Conservation (phyloP, 2,113 vertebrate genomes). For the Rhabdornis inornatus region DNA sequence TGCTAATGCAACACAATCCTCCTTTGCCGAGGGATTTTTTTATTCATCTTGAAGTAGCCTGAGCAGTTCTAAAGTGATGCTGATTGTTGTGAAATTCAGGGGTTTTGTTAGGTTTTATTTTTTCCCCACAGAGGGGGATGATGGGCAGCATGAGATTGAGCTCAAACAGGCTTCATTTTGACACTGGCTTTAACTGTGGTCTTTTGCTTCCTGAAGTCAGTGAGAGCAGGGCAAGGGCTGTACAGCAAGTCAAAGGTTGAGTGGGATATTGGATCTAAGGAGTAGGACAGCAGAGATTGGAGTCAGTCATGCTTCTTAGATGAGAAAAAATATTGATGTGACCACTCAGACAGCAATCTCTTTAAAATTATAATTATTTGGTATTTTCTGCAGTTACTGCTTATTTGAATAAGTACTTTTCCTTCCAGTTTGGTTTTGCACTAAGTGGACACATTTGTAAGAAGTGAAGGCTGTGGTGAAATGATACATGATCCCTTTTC, state of each 20-base stretch:
- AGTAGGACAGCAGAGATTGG: not conserved
- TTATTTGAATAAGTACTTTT: not conserved
- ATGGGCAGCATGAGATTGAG: not conserved
- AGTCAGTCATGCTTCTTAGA: not conserved
- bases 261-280: not conserved
- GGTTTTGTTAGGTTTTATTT: not conserved
- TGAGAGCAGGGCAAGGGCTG: not conserved
- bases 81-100: not conserved
- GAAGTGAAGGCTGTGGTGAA: not conserved
- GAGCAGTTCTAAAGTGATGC: not conserved
- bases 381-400: not conserved
- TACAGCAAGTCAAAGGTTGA: not conserved
- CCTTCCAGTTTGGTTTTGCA: not conserved
- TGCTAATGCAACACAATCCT: constrained; percentile 14
- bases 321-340: not conserved
- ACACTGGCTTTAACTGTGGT: not conserved
- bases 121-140: not conserved
- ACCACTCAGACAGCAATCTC: not conserved
- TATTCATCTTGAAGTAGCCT: not conserved
- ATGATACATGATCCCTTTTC: not conserved
- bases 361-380: not conserved
- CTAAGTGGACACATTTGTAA: not conserved
- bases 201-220: not conserved
- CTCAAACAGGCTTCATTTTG: not conserved
- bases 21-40: not conserved